Conservation (phyloP, 1,140 invertebrate species). For the Oryzaephilus surinamensis region DNA sequence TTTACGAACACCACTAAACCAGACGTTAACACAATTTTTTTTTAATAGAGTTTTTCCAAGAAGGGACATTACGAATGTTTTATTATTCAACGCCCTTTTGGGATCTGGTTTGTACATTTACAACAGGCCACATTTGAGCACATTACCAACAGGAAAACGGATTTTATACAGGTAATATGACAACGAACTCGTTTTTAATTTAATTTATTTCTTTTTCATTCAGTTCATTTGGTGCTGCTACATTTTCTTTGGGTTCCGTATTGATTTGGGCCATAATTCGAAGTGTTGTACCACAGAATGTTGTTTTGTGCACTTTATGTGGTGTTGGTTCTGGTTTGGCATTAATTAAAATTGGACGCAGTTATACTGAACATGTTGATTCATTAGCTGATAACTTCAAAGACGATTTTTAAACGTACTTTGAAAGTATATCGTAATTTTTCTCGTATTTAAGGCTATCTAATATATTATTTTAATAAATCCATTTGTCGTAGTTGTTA, state of each 20-base stretch:
- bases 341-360: constrained; percentile 47
- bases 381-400: constrained; percentile 18
- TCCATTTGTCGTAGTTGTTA: constrained; percentile 8
- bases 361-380: constrained; percentile 40
- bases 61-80: constrained; percentile 47
- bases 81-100: constrained; percentile 44
- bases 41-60: constrained; percentile 48
- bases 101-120: constrained; percentile 55
- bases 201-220: constrained; percentile 12
- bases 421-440: background rate
- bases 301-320: constrained; percentile 44
- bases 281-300: constrained; percentile 52
- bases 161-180: constrained; percentile 43
- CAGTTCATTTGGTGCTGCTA: constrained; percentile 50
- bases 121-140: constrained; percentile 46
- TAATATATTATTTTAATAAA: constrained; percentile 5
- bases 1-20: background rate
- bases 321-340: constrained; percentile 49
- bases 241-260: constrained; percentile 63
- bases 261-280: constrained; percentile 59
- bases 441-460: background rate
- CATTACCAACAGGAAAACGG: constrained; percentile 35
- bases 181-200: background rate
- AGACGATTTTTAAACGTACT: too few relatives aligned
- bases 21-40: constrained; percentile 20